Base-by-base conservation (phyloP, 2,888 invertebrate species). In the Chrysolina haemoptera region DNA sequence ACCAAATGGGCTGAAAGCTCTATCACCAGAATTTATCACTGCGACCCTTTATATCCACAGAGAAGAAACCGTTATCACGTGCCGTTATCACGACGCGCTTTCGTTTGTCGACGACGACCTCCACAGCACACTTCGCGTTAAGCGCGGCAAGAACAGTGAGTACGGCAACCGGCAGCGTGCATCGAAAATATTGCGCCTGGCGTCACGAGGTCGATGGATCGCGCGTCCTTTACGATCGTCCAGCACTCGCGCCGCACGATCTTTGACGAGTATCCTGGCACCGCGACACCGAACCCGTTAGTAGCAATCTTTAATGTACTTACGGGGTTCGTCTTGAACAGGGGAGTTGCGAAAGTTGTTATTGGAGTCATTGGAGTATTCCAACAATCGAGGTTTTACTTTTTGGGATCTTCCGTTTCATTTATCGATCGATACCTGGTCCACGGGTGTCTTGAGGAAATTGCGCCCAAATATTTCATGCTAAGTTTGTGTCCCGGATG, bases 121-220 rank as follows among this genome's bases (percentile, higher is more conserved):
- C 71, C 69, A 73, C 72, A 78, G 78, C 80, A 84, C 85, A 82
- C 84, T 83, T 82, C 83, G 82, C 84, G 83, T 82, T 81, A 80
- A 84, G 83, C 82, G 82, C 85, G 83, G 83, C 69, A 80, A 79
- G 82, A 83, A 84, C 85, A 85, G 84, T 84, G 86, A 69, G 69
- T 69, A 69, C 55, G 82, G 78, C 75, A 76, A 70, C 67, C 72
- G 75, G 67, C 80, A 76, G 73, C 78, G 75, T 78, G 79, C 78
- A 75, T 73, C 76, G 78, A 75, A 76, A 27, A 35, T 14, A 27
- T 35, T 27, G 80, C 82, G 82, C 82, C 79, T 80, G 80, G 80
- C 81, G 81, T 80, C 84, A 87, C 86, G 87, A 85, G 86, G 86
- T 85, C 85, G 84, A 83, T 82, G 85, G 84, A 83, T 82, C 85